phyloP scores from a whole-genome alignment of 2,797 vertebrate genomes.

The Spinibarbus caldwelli region DNA sequence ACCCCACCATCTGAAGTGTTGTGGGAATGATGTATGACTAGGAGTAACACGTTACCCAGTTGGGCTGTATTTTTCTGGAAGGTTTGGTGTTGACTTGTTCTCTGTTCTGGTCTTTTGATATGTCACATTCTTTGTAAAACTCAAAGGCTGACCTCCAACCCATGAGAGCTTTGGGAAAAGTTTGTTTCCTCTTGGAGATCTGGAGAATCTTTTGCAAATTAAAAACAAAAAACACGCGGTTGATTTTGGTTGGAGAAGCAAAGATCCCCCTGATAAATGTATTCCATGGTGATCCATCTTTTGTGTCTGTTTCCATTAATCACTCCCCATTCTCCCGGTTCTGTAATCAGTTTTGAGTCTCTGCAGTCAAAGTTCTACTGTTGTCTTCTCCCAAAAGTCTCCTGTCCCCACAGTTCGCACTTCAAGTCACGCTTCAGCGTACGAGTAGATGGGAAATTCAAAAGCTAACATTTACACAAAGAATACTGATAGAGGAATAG shows the following conservation, averaged over 20 bases:
- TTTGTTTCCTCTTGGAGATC: slow-evolving; percentile 38
- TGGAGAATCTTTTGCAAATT: not conserved
- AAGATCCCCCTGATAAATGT: slow-evolving; percentile 2
- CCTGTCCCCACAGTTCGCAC: not conserved
- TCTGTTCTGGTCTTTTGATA: slow-evolving; percentile 41
- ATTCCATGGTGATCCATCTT: slow-evolving; percentile 8
- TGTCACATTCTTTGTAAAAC: slow-evolving; percentile 39
- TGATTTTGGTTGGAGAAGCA: slow-evolving; percentile 31
- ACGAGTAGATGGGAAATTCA: slow-evolving; percentile 2
- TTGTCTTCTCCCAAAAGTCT: not conserved
- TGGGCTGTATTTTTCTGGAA: slow-evolving; percentile 20
- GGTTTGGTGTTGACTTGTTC: slow-evolving; percentile 35
- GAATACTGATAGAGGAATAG: slow-evolving; percentile 21
- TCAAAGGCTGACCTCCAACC: slow-evolving; percentile 46
- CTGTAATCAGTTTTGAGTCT: slow-evolving; percentile 12
- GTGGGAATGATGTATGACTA: slow-evolving; percentile 26
- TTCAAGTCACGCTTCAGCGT: slow-evolving; percentile 11
- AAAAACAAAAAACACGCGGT: not conserved
- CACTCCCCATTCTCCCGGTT: slow-evolving; percentile 17
- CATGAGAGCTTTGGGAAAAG: slow-evolving; percentile 25
- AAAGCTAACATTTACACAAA: slow-evolving; percentile 29
- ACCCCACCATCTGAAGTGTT: not conserved
- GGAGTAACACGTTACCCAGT: slow-evolving; percentile 21
- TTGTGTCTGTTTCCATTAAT: slow-evolving; percentile 25
- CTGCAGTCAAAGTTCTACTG: not conserved